Conservation (phyloP, 2,797 vertebrate genomes). For the Spinibarbus caldwelli region DNA sequence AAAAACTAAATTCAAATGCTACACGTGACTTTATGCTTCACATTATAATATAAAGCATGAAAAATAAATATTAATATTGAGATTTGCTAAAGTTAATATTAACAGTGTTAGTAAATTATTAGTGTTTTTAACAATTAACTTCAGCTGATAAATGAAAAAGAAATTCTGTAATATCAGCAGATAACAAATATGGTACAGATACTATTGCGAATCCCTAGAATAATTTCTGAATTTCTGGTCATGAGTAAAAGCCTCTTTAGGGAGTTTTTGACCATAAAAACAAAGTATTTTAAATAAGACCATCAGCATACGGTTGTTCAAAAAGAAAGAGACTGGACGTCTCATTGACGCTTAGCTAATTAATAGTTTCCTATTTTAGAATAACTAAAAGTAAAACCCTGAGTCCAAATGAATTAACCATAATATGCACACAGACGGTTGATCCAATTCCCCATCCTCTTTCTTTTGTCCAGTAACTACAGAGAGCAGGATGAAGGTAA, state of each 20-base stretch:
- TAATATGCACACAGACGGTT: neutral
- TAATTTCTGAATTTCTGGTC: neutral
- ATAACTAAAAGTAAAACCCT: neutral
- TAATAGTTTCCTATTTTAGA: conserved; percentile 27
- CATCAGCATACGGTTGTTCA: neutral
- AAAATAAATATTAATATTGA: neutral
- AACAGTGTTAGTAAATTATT: neutral
- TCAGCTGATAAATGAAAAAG: neutral
- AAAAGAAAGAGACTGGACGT: neutral
- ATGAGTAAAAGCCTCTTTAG: neutral
- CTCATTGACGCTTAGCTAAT: conserved; percentile 21
- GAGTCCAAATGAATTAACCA: neutral
- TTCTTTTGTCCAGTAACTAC: conserved; percentile 3
- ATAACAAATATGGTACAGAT: neutral
- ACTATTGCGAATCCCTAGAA: neutral
- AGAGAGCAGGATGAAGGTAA: neutral
- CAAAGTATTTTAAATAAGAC: conserved; percentile 8
- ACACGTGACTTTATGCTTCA: too few species aligned
- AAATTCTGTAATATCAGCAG: neutral
- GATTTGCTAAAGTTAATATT: neutral
- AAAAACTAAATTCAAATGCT: too few species aligned
- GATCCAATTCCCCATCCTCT: neutral
- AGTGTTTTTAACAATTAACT: neutral
- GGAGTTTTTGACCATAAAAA: neutral
- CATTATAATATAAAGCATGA: neutral